Conservation (phyloP, 92 coral and sea anemone species). For the Bergia puertoricense region DNA sequence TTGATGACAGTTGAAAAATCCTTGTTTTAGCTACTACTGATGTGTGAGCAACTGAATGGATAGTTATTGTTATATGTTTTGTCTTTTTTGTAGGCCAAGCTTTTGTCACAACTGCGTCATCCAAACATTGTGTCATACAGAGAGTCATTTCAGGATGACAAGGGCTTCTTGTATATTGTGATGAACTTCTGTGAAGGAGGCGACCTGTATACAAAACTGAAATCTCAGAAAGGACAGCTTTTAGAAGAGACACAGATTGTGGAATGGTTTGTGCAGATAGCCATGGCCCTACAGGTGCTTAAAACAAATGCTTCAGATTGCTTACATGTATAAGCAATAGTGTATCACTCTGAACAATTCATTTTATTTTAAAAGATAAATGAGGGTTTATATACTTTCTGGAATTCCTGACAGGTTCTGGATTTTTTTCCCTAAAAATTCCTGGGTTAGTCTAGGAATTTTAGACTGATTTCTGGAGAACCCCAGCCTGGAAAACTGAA, state of each 20-base stretch:
- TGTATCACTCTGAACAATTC: too few species aligned
- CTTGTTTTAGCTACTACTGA: too few species aligned
- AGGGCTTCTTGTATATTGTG: slow-evolving; percentile 84
- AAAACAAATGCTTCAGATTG: neutral
- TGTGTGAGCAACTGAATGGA: too few species aligned
- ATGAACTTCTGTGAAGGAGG: slow-evolving; percentile 99
- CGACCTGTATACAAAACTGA: slow-evolving; percentile 85
- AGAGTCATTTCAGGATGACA: slow-evolving; percentile 91
- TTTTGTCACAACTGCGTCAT: slow-evolving; percentile 86
- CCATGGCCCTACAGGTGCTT: slow-evolving; percentile 97
- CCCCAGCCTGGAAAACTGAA: too few species aligned
- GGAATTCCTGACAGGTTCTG: too few species aligned
- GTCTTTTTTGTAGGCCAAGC: slow-evolving; percentile 69
- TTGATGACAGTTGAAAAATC: too few species aligned
- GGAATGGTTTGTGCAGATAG: slow-evolving; percentile 99
- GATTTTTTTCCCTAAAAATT: too few species aligned
- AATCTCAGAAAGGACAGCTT: slow-evolving; percentile 71
- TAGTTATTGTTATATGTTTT: neutral
- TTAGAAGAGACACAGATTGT: slow-evolving; percentile 93
- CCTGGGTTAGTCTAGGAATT: too few species aligned
- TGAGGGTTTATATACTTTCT: too few species aligned
- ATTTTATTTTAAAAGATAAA: too few species aligned
- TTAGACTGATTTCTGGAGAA: too few species aligned
- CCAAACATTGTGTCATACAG: slow-evolving; percentile 97
- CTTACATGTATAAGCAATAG: neutral